Base-by-base conservation (phyloP, 1,140 invertebrate species). In the Anastrepha ludens region DNA sequence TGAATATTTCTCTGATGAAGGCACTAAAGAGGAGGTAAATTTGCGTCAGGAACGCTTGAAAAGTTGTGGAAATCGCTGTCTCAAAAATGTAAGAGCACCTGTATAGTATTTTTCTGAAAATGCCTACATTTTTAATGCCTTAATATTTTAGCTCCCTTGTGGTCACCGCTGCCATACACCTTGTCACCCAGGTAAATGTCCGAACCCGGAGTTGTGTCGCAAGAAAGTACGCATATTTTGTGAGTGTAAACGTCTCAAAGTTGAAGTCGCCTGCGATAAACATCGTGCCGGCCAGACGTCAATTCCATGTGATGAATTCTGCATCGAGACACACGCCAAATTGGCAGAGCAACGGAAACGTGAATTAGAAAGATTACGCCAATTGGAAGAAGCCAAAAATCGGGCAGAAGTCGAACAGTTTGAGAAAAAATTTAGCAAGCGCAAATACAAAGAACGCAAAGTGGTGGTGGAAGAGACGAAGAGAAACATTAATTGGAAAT, bases 151-250 rank as follows among this genome's bases (percentile, higher is more conserved):
- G 94, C 95, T 96, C 90, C 89, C 94, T 41, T 97, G 96, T 91
- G 96, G 96, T 1, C 97, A 98, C 94, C 95, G 96, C 15, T 99
- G 98, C 93, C 94, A 94, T 17, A 94, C 94, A 44, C 94, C 94
- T 39, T 99, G 98, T 90, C 98, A 99, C 93, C 93, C 95, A 41
- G 97, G 97, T 17, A 88, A 91, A 0, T 98, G 98, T 93, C 94
- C 95, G 0, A 94, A 94, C 85, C 93, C 95, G 50, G 95, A 96
- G 87, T 89, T 94, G 0, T 99, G 98, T 91, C 95, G 95, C 60
- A 97, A 97, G 89, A 98, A 97, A 91, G 95, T 98, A 0, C 96
- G 96, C 91, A 91, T 98, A 0, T 94, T 95, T 67, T 99, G 98
- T 90, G 93, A 94, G 70, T 99, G 98, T 90, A 93, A 91, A 85